Percentiles rank a stretch among this genome's conserved stretches.
Evolutionary conservation across 1,140 invertebrate genomes (phyloP).

Genomic region (Leguminivora glycinivorella): DNA sequence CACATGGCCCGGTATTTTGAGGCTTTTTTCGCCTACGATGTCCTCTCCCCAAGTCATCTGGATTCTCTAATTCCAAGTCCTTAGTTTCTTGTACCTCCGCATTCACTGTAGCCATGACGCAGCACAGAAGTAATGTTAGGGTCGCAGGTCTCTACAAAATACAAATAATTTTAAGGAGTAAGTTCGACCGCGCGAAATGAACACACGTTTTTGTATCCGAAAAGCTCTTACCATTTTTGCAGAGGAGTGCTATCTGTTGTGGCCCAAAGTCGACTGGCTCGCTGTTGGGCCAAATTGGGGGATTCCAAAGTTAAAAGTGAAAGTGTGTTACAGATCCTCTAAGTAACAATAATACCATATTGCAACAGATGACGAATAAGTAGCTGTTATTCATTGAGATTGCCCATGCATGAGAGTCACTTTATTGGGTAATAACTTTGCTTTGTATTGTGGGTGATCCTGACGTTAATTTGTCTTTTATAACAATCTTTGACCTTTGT

Average conservation of each 20-base stretch:
- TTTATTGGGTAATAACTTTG: conserved; percentile 32
- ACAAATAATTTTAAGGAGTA: conserved; percentile 20
- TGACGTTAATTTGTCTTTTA: conserved; percentile 9
- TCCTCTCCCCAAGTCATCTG: conserved; percentile 55
- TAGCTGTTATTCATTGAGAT: conserved; percentile 37
- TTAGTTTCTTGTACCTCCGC: conserved; percentile 43
- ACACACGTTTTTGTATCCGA: not conserved
- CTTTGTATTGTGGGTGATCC: conserved; percentile 11
- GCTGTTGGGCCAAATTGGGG: conserved; percentile 34
- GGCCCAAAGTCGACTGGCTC: conserved; percentile 37
- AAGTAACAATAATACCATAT: conserved; percentile 47
- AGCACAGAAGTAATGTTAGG: conserved; percentile 48
- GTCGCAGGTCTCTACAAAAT: conserved; percentile 43
- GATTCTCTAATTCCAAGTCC: conserved; percentile 46
- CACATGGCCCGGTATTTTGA: conserved; percentile 47
- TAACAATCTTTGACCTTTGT: not conserved
- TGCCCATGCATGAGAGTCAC: conserved; percentile 35
- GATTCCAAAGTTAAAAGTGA: conserved; percentile 56
- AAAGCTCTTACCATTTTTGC: conserved; percentile 38
- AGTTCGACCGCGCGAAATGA: not conserved
- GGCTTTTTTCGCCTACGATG: conserved; percentile 59
- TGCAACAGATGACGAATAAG: conserved; percentile 48
- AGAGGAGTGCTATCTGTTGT: conserved; percentile 35
- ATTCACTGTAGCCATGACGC: conserved; percentile 31
- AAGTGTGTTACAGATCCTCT: conserved; percentile 49